Evolutionary conservation across 2,888 invertebrate species (phyloP).

Genomic region (Aphidius colemani): DNA sequence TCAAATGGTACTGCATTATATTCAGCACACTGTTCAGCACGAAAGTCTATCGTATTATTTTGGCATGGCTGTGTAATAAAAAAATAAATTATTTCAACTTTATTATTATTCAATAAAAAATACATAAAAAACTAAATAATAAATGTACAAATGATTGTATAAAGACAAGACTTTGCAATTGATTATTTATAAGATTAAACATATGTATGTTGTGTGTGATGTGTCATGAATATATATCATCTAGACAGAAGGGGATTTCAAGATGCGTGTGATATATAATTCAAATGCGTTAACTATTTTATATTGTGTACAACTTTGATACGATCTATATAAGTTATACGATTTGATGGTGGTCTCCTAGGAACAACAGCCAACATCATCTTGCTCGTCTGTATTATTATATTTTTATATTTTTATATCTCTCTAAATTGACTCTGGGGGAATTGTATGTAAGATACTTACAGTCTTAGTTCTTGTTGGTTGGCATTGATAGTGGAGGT

Average conservation of each 20-base stretch:
- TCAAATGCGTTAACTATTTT: neutral
- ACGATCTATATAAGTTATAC: neutral
- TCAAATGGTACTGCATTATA: conserved; percentile 83
- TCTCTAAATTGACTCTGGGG: too few relatives aligned
- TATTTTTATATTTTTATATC: too few relatives aligned
- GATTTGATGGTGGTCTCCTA: conserved; percentile 2
- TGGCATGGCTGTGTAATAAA: conserved; percentile 73
- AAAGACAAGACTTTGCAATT: too few relatives aligned
- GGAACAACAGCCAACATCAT: neutral
- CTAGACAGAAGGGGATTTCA: neutral
- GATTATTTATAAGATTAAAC: neutral
- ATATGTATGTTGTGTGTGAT: neutral
- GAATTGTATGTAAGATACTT: too few relatives aligned
- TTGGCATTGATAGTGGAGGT: too few relatives aligned
- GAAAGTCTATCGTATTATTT: conserved; percentile 76
- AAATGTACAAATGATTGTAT: neutral
- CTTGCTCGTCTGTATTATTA: too few relatives aligned
- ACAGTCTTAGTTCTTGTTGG: too few relatives aligned
- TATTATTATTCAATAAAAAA: neutral
- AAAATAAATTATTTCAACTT: conserved; percentile 13
- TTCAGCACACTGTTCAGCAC: conserved; percentile 86
- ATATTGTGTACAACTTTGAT: neutral
- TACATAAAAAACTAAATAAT: neutral
- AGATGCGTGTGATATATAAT: too few relatives aligned
- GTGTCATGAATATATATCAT: neutral